A percentile compares a stretch with the other conserved stretches of the same genome.
Evolutionary conservation across 2,888 invertebrate genomes (phyloP).

Genomic region (Mesoligia furuncula): DNA sequence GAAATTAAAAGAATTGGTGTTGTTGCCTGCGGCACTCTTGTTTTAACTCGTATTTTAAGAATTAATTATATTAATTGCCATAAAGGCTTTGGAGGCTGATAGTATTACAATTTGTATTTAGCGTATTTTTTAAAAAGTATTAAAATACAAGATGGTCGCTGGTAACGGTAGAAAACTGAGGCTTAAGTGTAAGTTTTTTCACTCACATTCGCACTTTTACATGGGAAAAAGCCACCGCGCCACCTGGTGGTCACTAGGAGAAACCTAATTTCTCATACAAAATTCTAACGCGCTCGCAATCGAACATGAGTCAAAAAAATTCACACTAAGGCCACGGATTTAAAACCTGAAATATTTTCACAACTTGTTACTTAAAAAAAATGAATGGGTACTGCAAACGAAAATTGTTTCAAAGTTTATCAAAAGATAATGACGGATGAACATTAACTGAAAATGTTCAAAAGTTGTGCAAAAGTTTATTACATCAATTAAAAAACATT

Average conservation of each 20-base stretch:
- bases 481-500: too few relatives aligned
- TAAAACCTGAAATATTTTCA: neutral
- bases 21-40: conserved; percentile 64
- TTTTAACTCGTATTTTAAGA: conserved; percentile 29
- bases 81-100: neutral
- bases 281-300: too few relatives aligned
- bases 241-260: too few relatives aligned
- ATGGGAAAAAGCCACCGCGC: too few relatives aligned
- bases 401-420: neutral
- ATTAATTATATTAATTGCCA: neutral
- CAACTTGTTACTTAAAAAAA: neutral
- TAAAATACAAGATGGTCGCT: conserved; percentile 43
- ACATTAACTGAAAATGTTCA: neutral
- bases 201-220: too few relatives aligned
- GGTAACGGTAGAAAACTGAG: conserved; percentile 30
- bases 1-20: neutral
- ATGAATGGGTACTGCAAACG: neutral
- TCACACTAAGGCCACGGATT: too few relatives aligned
- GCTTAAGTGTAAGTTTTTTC: too few relatives aligned
- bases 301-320: too few relatives aligned
- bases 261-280: too few relatives aligned
- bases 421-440: neutral
- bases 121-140: rapidly evolving
- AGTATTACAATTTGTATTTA: neutral
- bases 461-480: too few relatives aligned